Evolutionary conservation across 2,113 vertebrate genomes (phyloP).

Genomic region (Oreocharis arfaki): DNA sequence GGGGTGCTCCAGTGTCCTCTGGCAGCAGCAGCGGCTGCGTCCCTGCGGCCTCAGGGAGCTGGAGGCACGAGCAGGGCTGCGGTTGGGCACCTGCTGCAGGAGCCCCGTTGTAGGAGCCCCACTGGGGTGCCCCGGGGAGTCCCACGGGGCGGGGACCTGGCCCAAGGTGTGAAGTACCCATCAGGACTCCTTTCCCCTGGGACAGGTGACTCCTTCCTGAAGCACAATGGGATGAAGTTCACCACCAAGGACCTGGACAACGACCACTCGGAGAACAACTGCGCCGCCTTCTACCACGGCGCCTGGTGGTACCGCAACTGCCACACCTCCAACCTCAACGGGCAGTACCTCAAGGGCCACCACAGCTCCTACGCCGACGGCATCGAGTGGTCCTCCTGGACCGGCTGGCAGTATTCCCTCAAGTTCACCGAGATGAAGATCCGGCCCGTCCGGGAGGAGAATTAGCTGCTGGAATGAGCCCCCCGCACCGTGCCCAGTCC

Average conservation of each 20-base stretch:
- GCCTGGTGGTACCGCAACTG: constrained; percentile 99
- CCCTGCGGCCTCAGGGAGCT: background rate
- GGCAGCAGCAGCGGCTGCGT: rapidly evolving
- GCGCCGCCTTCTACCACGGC: constrained; percentile 93
- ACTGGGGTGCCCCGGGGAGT: background rate
- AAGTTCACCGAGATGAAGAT: constrained; percentile 98
- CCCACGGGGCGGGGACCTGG: background rate
- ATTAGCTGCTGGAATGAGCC: constrained; percentile 60
- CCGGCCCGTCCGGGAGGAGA: constrained; percentile 86
- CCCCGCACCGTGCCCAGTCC: rapidly evolving
- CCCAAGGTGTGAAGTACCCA: background rate
- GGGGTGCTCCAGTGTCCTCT: background rate
- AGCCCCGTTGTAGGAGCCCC: background rate
- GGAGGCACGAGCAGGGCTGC: background rate
- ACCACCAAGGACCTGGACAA: constrained; percentile 96
- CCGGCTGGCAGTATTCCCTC: constrained; percentile 97
- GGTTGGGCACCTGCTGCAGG: background rate
- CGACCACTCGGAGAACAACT: constrained; percentile 98
- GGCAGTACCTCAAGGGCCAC: constrained; percentile 92
- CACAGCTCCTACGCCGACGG: constrained; percentile 95
- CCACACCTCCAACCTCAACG: constrained; percentile 97
- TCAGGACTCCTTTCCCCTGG: background rate
- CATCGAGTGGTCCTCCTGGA: constrained; percentile 98
- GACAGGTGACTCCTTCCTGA: constrained; percentile 90
- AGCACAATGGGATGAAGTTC: constrained; percentile 97